These are phyloP conservation scores for Loxodonta africana DNA, from an alignment of 2,113 vertebrate species.

Conservation along the genomic window DNA sequence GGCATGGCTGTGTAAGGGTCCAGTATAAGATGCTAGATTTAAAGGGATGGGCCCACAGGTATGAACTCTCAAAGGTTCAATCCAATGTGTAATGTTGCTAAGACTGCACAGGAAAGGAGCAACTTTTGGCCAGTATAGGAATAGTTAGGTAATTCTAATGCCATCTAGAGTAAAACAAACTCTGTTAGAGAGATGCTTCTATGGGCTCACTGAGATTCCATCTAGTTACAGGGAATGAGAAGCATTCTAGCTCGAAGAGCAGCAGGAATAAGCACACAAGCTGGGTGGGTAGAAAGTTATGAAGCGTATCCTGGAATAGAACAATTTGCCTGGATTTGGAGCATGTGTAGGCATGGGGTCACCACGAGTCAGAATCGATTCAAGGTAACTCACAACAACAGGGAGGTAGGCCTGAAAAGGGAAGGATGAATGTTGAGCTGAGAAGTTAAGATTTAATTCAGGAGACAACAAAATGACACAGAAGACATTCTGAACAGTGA, in stretches of 20 bases:
- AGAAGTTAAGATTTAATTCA: background rate
- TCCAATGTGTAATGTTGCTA: too few species aligned
- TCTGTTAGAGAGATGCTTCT: background rate
- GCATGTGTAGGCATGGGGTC: too few species aligned
- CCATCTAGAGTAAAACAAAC: background rate
- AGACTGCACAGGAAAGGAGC: background rate
- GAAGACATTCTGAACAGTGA: background rate
- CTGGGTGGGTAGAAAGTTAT: background rate
- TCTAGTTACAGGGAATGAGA: background rate
- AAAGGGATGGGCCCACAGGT: background rate
- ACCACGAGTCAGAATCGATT: too few species aligned
- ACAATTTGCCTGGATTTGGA: background rate
- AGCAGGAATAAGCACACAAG: background rate
- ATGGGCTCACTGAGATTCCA: background rate
- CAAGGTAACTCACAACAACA: too few species aligned
- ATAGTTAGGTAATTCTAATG: background rate
- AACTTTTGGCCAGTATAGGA: background rate
- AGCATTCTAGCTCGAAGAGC: background rate
- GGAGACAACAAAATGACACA: background rate
- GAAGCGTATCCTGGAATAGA: too few species aligned
- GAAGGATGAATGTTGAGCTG: too few species aligned
- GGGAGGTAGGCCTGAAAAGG: background rate
- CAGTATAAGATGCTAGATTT: background rate
- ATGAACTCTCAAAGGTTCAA: background rate
- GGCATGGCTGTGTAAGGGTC: background rate